phyloP scores from a whole-genome alignment of 1,140 invertebrate genomes.

The Zaprionus capensis region DNA sequence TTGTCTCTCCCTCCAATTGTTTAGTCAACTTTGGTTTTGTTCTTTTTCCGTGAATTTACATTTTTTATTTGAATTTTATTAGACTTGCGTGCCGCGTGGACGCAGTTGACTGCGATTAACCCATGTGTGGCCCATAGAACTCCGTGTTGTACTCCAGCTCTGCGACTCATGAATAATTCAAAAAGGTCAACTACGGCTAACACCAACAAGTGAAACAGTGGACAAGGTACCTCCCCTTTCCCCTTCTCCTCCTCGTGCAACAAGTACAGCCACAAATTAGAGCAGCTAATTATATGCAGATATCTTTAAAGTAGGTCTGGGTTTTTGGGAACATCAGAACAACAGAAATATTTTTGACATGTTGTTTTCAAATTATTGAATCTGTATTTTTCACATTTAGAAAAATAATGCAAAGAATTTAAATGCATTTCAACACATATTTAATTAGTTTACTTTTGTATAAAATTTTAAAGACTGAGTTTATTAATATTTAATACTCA shows the following conservation, averaged over 20 bases:
- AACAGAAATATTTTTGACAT: not conserved
- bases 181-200: constrained; percentile 64
- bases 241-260: not conserved
- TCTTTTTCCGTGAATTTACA: constrained; percentile 69
- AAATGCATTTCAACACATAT: too few relatives aligned
- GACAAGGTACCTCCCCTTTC: not conserved
- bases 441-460: too few relatives aligned
- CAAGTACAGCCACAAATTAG: not conserved
- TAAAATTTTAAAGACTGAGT: not conserved
- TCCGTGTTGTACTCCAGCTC: not conserved
- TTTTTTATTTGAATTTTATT: constrained; percentile 53
- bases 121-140: constrained; percentile 39
- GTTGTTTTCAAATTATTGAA: not conserved
- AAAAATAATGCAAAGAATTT: too few relatives aligned
- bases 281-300: not conserved
- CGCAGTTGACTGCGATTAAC: constrained; percentile 73
- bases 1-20: constrained; percentile 50
- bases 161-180: constrained; percentile 71
- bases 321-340: constrained; percentile 2
- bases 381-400: too few relatives aligned
- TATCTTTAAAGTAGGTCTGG: not conserved
- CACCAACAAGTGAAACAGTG: not conserved
- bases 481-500: not conserved
- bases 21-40: constrained; percentile 48
- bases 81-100: constrained; percentile 69